Base-by-base conservation (phyloP, 2,113 vertebrate genomes). In the Dasyprocta punctata region DNA sequence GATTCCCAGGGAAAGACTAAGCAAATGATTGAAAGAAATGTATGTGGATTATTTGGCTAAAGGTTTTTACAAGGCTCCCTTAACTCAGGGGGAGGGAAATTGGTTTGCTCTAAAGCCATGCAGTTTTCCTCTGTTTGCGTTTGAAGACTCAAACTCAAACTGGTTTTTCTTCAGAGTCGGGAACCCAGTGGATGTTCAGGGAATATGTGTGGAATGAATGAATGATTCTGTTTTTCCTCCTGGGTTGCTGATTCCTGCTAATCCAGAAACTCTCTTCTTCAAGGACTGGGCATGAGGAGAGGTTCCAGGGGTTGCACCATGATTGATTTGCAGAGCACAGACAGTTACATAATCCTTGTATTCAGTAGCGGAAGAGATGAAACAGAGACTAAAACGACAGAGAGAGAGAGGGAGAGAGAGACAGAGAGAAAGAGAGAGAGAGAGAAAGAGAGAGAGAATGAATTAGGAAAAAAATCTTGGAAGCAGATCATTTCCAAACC, bases 41-140 rank as follows among this genome's bases (percentile, higher is more conserved):
- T 41, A 47, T 85, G 69, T 67, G 71, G 89, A 52, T 86, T 90
- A 86, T 95, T 94, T 91, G 94, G 81, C 65, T 86, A 65, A 87
- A 82, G 12, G 49, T n/a, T 89, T 96, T 96, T 94, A 16, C 33
- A 92, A 86, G 80, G 78, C 52, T 92, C 56, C 86, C 67, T 94
- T 95, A 95, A 88, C 38, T 82, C 61, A 16, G 54, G 69, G 54
- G 33, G 52, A 82, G 80, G 52, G 36, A 90, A 71, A 84, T 92
- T 90, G 58, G 84, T 94, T 95, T 97, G 84, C 56, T 94, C 83
- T 52, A 82, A 20, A 78, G 52, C 44, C 60, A 75, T 80, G 52
- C 30, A 78, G 67, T 96, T 96, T 97, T 90, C 86, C 60, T 95
- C 61, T 95, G 49, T 88, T 94, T 92, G 58, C 95, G 71, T 98